Evolutionary conservation across 2,888 invertebrate genomes (phyloP), one percentile per base, ranked within the genome.

Genomic region (Blastobasis adustella): DNA sequence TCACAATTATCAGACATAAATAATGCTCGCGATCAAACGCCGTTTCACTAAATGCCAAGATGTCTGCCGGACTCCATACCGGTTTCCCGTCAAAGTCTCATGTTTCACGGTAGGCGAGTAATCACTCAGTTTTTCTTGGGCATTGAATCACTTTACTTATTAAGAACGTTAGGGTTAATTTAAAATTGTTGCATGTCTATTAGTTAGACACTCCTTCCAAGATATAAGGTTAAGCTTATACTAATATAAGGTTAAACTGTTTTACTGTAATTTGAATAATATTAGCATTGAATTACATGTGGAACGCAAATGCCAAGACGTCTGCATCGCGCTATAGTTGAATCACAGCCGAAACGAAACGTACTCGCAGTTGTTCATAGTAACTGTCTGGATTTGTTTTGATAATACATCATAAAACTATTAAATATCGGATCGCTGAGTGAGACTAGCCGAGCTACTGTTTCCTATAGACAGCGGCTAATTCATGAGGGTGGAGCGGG

Each of bases 361-460:
- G 81, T 79, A 84, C 70, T 67, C 71, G 70, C 74, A 79, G 71
- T 71, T 61, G 64, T 81, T 81, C 79, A 78, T 78, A 84, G 79
- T 81, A 80, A 84, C 82, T 83, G 74, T 69, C 72, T 73, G 70
- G 86, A 86, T 86, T 86, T 89, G 89, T 89, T 89, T 87, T 89
- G 87, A 89, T 87, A 89, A 89, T 89, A 89, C 85, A 89, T 89
- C 89, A 89, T 89, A 89, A 89, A 87, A 88, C 87, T 89, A 89
- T 89, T 89, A 89, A 89, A 89, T 89, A 89, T 89, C 84, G 76
- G 79, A 80, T 79, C 85, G 89, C 78, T 83, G 89, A 89, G 88
- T 88, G 89, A 89, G 87, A 88, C 79, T 88, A 84, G 68, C 89
- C 80, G 76, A 64, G 72, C 76, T 74, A 79, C 83, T 77, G 80